Conservation (phyloP, 2,888 invertebrate species). For the Coelogynopora nodosa region DNA sequence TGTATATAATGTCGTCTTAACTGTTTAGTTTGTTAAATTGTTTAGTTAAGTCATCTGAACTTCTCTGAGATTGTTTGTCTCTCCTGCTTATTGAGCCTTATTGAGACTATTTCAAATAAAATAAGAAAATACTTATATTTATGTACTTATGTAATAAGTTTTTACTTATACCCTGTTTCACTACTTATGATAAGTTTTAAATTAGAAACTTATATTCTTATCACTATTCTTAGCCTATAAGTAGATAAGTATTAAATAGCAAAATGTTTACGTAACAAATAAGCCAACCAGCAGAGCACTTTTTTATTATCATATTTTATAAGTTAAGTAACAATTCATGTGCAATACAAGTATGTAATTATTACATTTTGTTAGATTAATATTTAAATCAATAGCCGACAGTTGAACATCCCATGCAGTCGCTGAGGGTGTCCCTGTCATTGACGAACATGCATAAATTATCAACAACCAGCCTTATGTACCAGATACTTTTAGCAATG, state of each 20-base stretch:
- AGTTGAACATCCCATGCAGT: constrained; percentile 6
- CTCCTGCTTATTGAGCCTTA: too few relatives aligned
- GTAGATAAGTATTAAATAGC: not conserved
- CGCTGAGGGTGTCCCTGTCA: not conserved
- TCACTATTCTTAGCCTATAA: not conserved
- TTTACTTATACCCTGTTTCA: constrained; percentile 23
- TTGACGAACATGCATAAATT: not conserved
- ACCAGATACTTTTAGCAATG: constrained; percentile 1
- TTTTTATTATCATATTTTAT: constrained; percentile 24
- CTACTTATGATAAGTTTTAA: constrained; percentile 11
- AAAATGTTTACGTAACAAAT: not conserved
- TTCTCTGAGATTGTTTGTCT: too few relatives aligned
- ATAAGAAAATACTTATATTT: not conserved
- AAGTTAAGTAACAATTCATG: constrained; percentile 23
- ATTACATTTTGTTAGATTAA: constrained; percentile 24
- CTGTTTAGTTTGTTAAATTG: too few relatives aligned
- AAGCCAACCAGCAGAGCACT: not conserved
- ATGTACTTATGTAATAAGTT: constrained; percentile 7
- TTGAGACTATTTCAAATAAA: not conserved
- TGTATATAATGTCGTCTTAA: too few relatives aligned
- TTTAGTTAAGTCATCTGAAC: too few relatives aligned
- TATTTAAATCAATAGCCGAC: constrained; percentile 14
- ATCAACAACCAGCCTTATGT: constrained; percentile 10
- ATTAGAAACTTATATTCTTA: not conserved
- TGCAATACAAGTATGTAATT: constrained; percentile 11